phyloP scores from a whole-genome alignment of 2,113 vertebrate genomes.

The Lophotis ruficrista region DNA sequence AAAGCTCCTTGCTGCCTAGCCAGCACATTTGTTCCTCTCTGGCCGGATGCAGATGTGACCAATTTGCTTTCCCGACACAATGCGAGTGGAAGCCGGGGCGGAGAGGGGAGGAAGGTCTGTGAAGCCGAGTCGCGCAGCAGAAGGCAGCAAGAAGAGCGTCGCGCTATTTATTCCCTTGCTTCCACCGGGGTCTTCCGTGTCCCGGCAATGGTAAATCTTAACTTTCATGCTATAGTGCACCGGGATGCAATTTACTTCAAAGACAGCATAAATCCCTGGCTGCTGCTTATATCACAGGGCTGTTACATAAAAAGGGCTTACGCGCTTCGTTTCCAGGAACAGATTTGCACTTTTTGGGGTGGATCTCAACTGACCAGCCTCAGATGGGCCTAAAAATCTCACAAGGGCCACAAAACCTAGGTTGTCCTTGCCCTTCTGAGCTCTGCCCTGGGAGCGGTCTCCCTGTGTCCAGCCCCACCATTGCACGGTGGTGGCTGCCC shows the following conservation, averaged over 20 bases:
- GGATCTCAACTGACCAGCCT: slow-evolving; percentile 34
- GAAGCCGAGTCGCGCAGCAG: slow-evolving; percentile 45
- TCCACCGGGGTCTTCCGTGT: slow-evolving; percentile 71
- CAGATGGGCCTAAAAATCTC: slow-evolving; percentile 50
- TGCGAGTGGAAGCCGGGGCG: slow-evolving; percentile 12
- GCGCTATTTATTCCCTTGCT: slow-evolving; percentile 73
- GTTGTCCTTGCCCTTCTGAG: slow-evolving; percentile 29
- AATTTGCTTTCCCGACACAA: slow-evolving; percentile 52
- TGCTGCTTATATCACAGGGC: slow-evolving; percentile 66
- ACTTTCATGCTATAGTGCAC: slow-evolving; percentile 78
- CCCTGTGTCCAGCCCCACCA: background rate
- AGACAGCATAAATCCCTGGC: slow-evolving; percentile 73
- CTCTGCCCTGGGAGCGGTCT: background rate
- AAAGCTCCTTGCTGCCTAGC: slow-evolving; percentile 49
- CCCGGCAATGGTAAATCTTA: slow-evolving; percentile 77
- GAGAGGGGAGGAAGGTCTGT: slow-evolving; percentile 67
- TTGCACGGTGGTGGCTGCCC: background rate
- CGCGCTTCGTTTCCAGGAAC: background rate
- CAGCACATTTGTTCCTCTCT: slow-evolving; percentile 56
- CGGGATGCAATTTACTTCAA: slow-evolving; percentile 81
- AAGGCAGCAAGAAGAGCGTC: slow-evolving; percentile 57
- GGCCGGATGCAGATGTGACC: slow-evolving; percentile 62
- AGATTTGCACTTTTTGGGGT: slow-evolving; percentile 1
- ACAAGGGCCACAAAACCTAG: background rate
- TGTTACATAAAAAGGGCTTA: slow-evolving; percentile 73